Conservation (phyloP, 2,797 vertebrate species). For the Trachurus trachurus region DNA sequence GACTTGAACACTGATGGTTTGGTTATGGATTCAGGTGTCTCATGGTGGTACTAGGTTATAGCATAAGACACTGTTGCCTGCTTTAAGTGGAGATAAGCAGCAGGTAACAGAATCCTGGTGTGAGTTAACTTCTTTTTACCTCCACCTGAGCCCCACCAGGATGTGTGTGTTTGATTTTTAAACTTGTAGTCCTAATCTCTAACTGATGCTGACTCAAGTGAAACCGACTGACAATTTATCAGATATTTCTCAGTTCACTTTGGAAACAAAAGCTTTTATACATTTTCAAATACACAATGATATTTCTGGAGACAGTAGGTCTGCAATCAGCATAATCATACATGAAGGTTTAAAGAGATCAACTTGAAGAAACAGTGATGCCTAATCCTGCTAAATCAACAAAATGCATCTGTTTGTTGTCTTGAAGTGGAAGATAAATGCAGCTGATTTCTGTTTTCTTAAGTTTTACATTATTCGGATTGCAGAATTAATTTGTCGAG, state of each 20-base stretch:
- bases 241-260: neutral
- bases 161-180: neutral
- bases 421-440: neutral
- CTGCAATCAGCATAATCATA: constrained; percentile 27
- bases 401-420: neutral
- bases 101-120: neutral
- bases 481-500: constrained; percentile 9
- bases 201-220: neutral
- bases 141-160: neutral
- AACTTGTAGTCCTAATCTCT: neutral
- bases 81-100: constrained; percentile 6
- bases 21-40: neutral
- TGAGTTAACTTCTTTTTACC: neutral
- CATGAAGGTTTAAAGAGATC: constrained; percentile 40
- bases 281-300: neutral
- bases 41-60: neutral
- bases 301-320: constrained; percentile 20
- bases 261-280: neutral
- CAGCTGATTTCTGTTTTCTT: neutral
- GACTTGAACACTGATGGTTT: neutral
- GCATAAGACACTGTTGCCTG: neutral
- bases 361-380: constrained; percentile 19
- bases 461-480: neutral
- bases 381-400: constrained; percentile 28
- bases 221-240: neutral